Evolutionary conservation across 2,113 vertebrate species (phyloP), one percentile per base, ranked within the genome.

Genomic region (Hydrochoerus hydrochaeris): DNA sequence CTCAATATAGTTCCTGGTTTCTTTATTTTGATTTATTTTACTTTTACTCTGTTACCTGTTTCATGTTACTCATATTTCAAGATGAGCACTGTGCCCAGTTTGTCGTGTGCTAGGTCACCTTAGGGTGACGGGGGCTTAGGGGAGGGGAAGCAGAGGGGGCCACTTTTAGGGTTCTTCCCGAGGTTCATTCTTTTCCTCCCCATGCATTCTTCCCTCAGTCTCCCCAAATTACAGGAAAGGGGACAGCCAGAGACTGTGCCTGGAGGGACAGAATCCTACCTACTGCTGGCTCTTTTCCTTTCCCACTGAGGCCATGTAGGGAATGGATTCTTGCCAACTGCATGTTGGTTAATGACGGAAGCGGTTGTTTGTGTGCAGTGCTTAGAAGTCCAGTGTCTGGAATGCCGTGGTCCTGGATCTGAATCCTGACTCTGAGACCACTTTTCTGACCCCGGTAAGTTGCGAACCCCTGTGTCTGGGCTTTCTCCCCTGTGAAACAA

Each of bases 21-120:
- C 19, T 83, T 88, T 77, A 35, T 77, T 92, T 88, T 95, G 93
- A 7, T 87, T 22, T 81, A 44, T 80, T 94, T 86, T 54, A 91
- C 6, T 58, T 11, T 46, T 88, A 58, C 44, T 75, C 28, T 20
- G 17, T 38, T 65, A 75, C 26, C 13, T 67, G 11, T 69, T 90
- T 57, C 78, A 38, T 83, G 19, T 54, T 73, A 84, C 54, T 92
- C 89, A 1, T 90, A 58, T 44, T 94, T 92, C 63, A 65, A 32
- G 54, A 54, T 54, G 20, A 17, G 28, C 10, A 38, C 20, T 82
- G 19, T 80, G 87, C 73, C 26, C 22, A 46, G 17, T 78, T 32
- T 13, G 19, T 54, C 7, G 0, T 28, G 11, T 28, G 11, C 49
- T 80, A 26, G 8, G 2, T 7, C 20, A 22, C 62, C 20, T 69